phyloP scores from a whole-genome alignment of 2,113 vertebrate genomes.

The Dasyornis broadbenti region DNA sequence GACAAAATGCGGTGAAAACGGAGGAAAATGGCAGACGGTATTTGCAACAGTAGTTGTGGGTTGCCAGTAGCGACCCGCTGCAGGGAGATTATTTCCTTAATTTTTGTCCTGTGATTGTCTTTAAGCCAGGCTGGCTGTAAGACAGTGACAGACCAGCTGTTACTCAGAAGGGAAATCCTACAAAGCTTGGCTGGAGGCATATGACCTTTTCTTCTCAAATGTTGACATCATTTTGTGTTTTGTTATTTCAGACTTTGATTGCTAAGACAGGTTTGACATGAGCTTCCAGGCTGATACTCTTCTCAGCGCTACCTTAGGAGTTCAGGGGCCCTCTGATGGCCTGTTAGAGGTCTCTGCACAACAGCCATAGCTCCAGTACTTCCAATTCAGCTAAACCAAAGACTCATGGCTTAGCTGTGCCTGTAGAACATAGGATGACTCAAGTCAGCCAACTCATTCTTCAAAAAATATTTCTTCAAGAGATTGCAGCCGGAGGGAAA shows the following conservation, averaged over 20 bases:
- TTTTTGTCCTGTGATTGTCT: background rate
- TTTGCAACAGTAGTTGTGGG: background rate
- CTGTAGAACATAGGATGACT: rapidly evolving
- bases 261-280: background rate
- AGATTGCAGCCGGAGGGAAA: background rate
- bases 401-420: background rate
- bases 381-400: background rate
- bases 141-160: background rate
- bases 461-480: background rate
- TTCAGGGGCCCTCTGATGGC: background rate
- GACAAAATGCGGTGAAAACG: background rate
- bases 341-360: background rate
- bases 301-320: background rate
- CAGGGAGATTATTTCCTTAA: background rate
- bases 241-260: background rate
- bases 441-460: background rate
- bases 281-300: background rate
- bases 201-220: background rate
- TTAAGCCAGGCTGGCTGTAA: background rate
- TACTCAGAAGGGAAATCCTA: background rate
- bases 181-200: background rate
- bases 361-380: background rate
- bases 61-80: background rate
- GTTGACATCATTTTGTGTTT: background rate
- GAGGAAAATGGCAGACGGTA: background rate